A percentile compares a stretch with the other conserved stretches of the same genome.
These are phyloP conservation scores for Hormaphis cornu DNA, from an alignment of 1,140 invertebrate genomes.

Conservation along the genomic window DNA sequence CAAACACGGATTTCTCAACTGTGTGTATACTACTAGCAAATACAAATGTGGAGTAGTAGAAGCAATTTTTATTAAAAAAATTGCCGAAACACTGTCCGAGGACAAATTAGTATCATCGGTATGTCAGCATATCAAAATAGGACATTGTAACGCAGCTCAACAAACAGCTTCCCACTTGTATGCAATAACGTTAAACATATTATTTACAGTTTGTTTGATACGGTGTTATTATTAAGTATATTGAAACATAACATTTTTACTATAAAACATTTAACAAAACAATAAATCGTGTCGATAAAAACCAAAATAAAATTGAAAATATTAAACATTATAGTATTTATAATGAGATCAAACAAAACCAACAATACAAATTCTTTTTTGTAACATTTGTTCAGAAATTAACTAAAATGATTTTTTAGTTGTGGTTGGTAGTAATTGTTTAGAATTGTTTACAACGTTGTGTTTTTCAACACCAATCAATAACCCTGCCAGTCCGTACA, in stretches of 20 bases:
- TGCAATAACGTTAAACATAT: neutral
- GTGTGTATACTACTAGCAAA: constrained; percentile 38
- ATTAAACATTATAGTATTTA: too few species aligned
- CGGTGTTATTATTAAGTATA: neutral
- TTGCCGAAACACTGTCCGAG: constrained; percentile 37
- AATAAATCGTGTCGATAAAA: too few species aligned
- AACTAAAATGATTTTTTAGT: constrained; percentile 1
- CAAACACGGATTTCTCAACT: constrained; percentile 40
- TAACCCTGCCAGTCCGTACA: constrained; percentile 34
- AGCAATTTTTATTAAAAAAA: constrained; percentile 38
- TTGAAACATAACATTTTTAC: neutral
- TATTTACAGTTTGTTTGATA: constrained; percentile 2
- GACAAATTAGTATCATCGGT: constrained; percentile 34
- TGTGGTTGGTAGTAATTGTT: neutral
- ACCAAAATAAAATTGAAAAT: too few species aligned
- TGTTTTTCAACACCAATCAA: neutral
- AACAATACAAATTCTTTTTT: too few species aligned
- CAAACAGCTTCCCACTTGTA: neutral
- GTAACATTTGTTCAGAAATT: too few species aligned
- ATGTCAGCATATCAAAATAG: constrained; percentile 28
- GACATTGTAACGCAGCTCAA: constrained; percentile 25
- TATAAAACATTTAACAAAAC: too few species aligned
- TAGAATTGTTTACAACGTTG: neutral
- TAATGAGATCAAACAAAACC: too few species aligned
- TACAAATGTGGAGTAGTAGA: constrained; percentile 40